Evolutionary conservation across 2,113 vertebrate species (phyloP).

Genomic region (Megaceryle torquata): DNA sequence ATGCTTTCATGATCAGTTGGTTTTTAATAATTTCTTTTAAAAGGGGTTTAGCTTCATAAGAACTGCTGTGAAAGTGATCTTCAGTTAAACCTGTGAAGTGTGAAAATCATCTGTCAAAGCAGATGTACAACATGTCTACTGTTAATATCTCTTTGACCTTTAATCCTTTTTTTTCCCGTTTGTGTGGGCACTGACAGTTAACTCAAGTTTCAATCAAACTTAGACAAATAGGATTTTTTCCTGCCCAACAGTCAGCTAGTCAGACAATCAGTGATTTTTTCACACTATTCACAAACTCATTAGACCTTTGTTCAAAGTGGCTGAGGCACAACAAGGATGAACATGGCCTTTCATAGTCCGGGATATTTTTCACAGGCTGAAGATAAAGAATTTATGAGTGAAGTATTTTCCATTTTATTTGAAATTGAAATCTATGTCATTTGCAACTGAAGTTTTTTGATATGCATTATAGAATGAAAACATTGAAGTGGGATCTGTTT

Average conservation of each 20-base stretch:
- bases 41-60: constrained; percentile 28
- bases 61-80: constrained; percentile 31
- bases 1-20: constrained; percentile 7
- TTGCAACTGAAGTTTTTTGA: not conserved
- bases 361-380: not conserved
- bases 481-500: not conserved
- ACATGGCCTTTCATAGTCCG: not conserved
- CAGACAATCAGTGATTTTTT: constrained; percentile 18
- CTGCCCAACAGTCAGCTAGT: not conserved
- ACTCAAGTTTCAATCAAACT: constrained; percentile 42
- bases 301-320: constrained; percentile 36
- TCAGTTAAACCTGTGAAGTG: constrained; percentile 62
- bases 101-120: constrained; percentile 66
- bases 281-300: constrained; percentile 53
- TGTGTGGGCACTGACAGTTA: constrained; percentile 27
- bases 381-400: not conserved
- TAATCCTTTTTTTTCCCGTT: constrained; percentile 10
- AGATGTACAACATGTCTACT: constrained; percentile 32
- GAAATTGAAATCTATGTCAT: not conserved
- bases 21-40: not conserved
- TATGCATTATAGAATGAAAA: not conserved
- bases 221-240: constrained; percentile 32
- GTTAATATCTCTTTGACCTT: constrained; percentile 46
- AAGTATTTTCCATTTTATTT: not conserved
- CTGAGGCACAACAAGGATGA: constrained; percentile 27